Evolutionary conservation across 2,888 invertebrate genomes (phyloP).

Genomic region (Orthosia gothica): DNA sequence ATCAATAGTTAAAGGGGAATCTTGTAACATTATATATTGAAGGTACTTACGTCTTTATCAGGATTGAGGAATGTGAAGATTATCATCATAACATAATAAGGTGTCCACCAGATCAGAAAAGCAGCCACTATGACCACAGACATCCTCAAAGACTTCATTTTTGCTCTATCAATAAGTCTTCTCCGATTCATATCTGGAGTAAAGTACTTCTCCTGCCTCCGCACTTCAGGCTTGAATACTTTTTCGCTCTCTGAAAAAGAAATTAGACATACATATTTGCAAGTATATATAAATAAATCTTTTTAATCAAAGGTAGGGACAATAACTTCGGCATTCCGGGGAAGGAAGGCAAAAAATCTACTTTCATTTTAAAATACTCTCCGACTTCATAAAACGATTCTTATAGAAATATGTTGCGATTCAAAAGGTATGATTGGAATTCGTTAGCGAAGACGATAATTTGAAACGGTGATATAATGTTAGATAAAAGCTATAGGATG

Average conservation of each 20-base stretch:
- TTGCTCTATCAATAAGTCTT: constrained; percentile 94
- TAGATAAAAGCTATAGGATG: background rate
- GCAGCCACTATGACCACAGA: constrained; percentile 96
- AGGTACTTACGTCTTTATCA: constrained; percentile 92
- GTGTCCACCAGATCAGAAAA: constrained; percentile 96
- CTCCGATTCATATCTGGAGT: constrained; percentile 93
- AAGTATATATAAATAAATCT: too few relatives aligned
- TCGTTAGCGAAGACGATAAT: background rate
- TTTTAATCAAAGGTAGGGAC: constrained; percentile 37
- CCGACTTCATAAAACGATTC: constrained; percentile 9
- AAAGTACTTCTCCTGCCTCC: constrained; percentile 86
- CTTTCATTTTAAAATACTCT: constrained; percentile 28
- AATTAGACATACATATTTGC: constrained; percentile 82
- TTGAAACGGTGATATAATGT: background rate
- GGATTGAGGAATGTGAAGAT: constrained; percentile 95
- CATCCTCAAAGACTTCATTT: constrained; percentile 95
- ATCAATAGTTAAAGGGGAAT: background rate
- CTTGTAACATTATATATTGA: too few relatives aligned
- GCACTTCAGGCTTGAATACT: constrained; percentile 92
- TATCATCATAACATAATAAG: constrained; percentile 96
- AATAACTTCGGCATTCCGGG: constrained; percentile 23
- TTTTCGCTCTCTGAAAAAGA: constrained; percentile 93
- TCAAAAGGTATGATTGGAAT: background rate
- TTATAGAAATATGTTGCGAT: background rate
- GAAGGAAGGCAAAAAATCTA: background rate